phyloP scores from a whole-genome alignment of 2,797 vertebrate genomes.

The Pipistrellus pygmaeus region DNA sequence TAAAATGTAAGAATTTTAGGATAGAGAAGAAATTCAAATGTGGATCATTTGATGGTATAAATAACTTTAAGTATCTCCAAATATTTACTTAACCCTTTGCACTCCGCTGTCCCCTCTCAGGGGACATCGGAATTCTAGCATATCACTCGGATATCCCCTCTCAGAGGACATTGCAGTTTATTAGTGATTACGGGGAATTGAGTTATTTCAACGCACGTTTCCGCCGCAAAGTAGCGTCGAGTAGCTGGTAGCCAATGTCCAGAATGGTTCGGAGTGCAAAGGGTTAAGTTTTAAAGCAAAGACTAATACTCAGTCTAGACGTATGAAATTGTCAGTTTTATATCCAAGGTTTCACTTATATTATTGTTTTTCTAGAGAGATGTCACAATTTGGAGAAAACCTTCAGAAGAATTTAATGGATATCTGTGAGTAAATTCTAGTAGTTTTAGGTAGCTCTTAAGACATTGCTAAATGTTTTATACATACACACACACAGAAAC shows the following conservation, averaged over 20 bases:
- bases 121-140: too few species aligned
- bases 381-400: constrained; percentile 91
- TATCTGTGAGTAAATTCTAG: constrained; percentile 90
- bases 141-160: too few species aligned
- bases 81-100: background rate
- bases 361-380: constrained; percentile 89
- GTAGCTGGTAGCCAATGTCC: too few species aligned
- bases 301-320: background rate
- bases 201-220: too few species aligned
- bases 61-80: background rate
- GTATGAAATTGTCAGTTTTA: constrained; percentile 53
- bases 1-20: constrained; percentile 30
- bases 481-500: background rate
- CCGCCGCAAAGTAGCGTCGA: too few species aligned
- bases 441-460: constrained; percentile 25
- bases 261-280: too few species aligned
- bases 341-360: background rate
- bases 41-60: background rate
- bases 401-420: constrained; percentile 91
- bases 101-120: too few species aligned
- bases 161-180: too few species aligned
- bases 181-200: too few species aligned
- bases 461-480: background rate
- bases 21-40: constrained; percentile 45
- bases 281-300: constrained; percentile 23